Percentiles rank a stretch among this genome's conserved stretches.
Conservation (phyloP, 2,888 invertebrate species). For the Calliopum simillimum region DNA sequence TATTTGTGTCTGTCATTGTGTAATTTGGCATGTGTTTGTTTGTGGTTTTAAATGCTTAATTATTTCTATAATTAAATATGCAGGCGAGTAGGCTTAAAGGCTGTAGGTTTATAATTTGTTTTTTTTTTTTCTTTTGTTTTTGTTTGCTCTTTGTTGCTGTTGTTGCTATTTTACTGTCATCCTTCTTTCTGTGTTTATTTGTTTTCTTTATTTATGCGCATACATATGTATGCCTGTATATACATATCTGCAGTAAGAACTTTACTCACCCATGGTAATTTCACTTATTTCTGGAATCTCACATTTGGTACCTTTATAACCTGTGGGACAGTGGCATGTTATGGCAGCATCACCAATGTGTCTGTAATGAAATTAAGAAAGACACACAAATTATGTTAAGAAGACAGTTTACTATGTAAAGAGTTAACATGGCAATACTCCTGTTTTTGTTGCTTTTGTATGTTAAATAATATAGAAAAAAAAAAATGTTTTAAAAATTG, state of each 20-base stretch:
- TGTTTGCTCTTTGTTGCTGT: no score
- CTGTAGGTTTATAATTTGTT: no score
- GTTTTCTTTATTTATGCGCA: no score
- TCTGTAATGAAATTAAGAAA: constrained; percentile 67
- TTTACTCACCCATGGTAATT: constrained; percentile 63
- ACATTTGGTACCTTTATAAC: constrained; percentile 78
- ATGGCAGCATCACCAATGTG: constrained; percentile 83
- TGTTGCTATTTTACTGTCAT: no score
- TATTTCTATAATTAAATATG: constrained; percentile 61
- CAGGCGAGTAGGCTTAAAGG: constrained; percentile 8
- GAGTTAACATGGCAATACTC: no score
- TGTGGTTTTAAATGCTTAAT: constrained; percentile 57
- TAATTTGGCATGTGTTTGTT: constrained; percentile 23
- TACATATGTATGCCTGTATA: background rate
- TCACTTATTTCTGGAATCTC: constrained; percentile 71
- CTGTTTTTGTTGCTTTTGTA: no score
- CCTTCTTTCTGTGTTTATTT: no score
- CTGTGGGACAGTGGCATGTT: constrained; percentile 76
- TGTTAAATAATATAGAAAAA: no score
- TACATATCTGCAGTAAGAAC: background rate
- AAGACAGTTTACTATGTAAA: no score
- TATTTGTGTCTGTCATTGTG: constrained; percentile 22
- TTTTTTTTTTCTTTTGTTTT: no score
- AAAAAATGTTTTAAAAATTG: no score
- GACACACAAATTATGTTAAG: no score